Conservation (phyloP, 2,797 vertebrate species). For the Lutjanus argentimaculatus region DNA sequence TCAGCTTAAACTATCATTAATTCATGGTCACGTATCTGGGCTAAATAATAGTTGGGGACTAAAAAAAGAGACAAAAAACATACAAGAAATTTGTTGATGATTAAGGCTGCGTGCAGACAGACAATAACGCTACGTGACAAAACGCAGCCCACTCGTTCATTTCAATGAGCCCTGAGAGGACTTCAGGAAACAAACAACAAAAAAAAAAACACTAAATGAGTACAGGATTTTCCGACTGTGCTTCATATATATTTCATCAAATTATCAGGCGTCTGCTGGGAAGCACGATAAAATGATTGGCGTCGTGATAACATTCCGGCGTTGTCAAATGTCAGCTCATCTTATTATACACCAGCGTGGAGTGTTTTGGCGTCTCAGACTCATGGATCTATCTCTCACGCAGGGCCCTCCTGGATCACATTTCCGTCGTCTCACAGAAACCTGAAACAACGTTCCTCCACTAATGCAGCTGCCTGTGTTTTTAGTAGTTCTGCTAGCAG, state of each 20-base stretch:
- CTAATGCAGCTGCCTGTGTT: neutral
- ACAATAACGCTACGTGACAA: neutral
- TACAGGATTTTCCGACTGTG: neutral
- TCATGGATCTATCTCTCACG: conserved; percentile 4
- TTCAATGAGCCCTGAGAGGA: neutral
- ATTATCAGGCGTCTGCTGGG: neutral
- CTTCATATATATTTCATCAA: neutral
- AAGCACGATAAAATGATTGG: conserved; percentile 2
- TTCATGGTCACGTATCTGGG: conserved; percentile 20
- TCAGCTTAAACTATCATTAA: conserved; percentile 24
- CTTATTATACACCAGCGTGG: neutral
- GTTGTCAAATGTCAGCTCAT: conserved; percentile 20
- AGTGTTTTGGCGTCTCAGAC: conserved; percentile 23
- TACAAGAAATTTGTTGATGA: neutral
- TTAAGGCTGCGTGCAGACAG: neutral
- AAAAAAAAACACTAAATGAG: neutral
- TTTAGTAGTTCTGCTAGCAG: neutral
- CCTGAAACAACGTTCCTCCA: neutral
- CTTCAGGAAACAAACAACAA: no score
- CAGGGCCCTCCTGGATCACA: neutral
- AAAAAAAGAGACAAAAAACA: neutral
- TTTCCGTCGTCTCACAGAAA: neutral
- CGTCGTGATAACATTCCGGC: neutral
- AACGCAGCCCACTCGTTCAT: conserved; percentile 2
- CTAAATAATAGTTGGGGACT: neutral